Evolutionary conservation across 2,113 vertebrate species (phyloP).

Genomic region (Callospermophilus lateralis): DNA sequence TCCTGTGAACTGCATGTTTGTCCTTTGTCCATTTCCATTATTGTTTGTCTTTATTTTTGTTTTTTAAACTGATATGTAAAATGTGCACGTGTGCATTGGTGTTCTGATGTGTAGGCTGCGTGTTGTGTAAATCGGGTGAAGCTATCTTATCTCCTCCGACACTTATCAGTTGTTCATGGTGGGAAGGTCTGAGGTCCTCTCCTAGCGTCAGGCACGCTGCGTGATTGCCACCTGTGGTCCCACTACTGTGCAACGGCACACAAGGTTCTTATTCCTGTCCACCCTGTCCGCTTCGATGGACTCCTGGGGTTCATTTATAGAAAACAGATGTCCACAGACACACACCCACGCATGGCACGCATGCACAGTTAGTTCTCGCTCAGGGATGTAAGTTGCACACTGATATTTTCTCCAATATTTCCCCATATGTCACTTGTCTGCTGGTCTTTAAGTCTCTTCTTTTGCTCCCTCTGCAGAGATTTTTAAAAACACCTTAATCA

Average conservation of each 20-base stretch:
- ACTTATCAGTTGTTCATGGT: neutral
- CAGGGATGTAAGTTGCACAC: neutral
- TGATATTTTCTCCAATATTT: neutral
- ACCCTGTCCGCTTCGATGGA: neutral
- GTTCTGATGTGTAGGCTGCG: too few relatives aligned
- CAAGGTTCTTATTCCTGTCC: neutral
- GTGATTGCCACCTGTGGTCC: too few relatives aligned
- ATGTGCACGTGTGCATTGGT: too few relatives aligned
- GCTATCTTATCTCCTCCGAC: neutral
- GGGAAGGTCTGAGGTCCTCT: neutral
- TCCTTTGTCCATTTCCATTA: neutral
- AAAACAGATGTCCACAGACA: neutral
- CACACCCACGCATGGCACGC: neutral
- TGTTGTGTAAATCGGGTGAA: neutral
- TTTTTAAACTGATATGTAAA: neutral
- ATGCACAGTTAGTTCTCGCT: neutral
- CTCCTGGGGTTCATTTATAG: neutral
- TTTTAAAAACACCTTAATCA: neutral
- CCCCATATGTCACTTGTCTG: too few relatives aligned
- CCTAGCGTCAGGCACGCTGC: too few relatives aligned
- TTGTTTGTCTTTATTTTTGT: neutral
- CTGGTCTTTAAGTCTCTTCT: neutral
- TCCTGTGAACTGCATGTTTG: neutral
- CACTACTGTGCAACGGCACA: too few relatives aligned
- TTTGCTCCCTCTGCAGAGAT: neutral